Percentiles rank a stretch among this genome's conserved stretches.
Conservation (phyloP, 2,888 invertebrate genomes). For the Tetragnatha montana region DNA sequence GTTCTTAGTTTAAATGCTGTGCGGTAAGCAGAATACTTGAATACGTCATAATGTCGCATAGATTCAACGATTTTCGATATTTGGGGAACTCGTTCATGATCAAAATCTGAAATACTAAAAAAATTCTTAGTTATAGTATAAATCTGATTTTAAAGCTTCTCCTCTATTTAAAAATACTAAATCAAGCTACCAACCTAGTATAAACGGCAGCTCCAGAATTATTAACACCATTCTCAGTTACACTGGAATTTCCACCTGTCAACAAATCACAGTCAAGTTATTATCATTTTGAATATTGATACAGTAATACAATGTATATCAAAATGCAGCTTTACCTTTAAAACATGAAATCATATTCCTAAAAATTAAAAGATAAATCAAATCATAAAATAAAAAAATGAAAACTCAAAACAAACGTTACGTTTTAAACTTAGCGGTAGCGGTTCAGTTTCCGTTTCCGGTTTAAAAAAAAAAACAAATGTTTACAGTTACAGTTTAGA, state of each 20-base stretch:
- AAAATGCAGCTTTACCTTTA: constrained; percentile 42
- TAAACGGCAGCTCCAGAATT: constrained; percentile 43
- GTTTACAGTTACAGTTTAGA: constrained; percentile 20
- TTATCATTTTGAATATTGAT: background rate
- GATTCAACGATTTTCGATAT: constrained; percentile 69
- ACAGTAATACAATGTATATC: background rate
- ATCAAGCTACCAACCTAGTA: constrained; percentile 34
- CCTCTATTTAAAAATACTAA: background rate
- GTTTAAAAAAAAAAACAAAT: background rate
- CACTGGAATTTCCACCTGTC: constrained; percentile 47
- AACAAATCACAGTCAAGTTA: constrained; percentile 3
- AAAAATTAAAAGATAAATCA: constrained; percentile 14
- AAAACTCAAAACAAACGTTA: constrained; percentile 16
- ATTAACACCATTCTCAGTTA: constrained; percentile 36
- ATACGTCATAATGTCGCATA: constrained; percentile 78
- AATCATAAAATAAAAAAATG: constrained; percentile 23
- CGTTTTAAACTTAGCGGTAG: constrained; percentile 54
- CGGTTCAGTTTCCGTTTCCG: constrained; percentile 7
- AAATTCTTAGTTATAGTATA: background rate
- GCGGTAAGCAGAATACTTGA: constrained; percentile 86
- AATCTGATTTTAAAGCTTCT: background rate
- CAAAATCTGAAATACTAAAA: constrained; percentile 39
- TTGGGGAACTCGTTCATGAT: constrained; percentile 41
- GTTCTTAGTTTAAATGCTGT: constrained; percentile 84
- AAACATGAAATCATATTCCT: constrained; percentile 62